Evolutionary conservation across 2,113 vertebrate species (phyloP).

Genomic region (Salvelinus alpinus): DNA sequence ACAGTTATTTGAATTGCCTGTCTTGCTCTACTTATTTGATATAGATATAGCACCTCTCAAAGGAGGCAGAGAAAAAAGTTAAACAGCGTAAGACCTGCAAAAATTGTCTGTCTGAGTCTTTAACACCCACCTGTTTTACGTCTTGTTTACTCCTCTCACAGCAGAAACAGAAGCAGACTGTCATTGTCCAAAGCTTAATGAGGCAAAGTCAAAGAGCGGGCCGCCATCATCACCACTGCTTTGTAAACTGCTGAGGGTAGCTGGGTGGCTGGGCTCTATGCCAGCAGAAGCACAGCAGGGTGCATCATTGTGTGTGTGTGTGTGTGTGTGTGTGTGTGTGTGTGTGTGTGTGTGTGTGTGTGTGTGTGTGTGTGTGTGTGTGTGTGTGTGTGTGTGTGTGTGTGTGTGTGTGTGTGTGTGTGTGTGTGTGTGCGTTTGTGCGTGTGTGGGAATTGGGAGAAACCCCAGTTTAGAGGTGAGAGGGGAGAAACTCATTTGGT

Average conservation of each 20-base stretch:
- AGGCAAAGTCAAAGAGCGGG: conserved; percentile 59
- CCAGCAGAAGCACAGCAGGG: conserved; percentile 43
- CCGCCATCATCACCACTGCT: conserved; percentile 33
- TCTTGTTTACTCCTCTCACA: conserved; percentile 53
- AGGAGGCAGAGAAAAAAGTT: conserved; percentile 28
- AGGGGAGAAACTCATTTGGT: no score
- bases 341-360: no score
- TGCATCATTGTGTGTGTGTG: conserved; percentile 1
- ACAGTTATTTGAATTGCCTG: background rate
- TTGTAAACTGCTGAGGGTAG: conserved; percentile 50
- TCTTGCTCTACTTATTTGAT: conserved; percentile 7
- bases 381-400: no score
- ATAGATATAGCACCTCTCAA: background rate
- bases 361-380: no score
- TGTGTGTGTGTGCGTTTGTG: background rate
- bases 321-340: background rate
- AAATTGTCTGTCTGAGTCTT: conserved; percentile 38
- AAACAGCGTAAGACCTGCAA: conserved; percentile 42
- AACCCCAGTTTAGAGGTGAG: background rate
- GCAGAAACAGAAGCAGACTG: conserved; percentile 44
- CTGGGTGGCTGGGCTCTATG: conserved; percentile 54
- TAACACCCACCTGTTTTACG: conserved; percentile 45
- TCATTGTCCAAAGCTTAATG: conserved; percentile 57
- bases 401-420: background rate
- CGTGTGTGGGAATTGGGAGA: background rate